phyloP scores from a whole-genome alignment of 2,113 vertebrate species.

The Cheilinus undulatus region DNA sequence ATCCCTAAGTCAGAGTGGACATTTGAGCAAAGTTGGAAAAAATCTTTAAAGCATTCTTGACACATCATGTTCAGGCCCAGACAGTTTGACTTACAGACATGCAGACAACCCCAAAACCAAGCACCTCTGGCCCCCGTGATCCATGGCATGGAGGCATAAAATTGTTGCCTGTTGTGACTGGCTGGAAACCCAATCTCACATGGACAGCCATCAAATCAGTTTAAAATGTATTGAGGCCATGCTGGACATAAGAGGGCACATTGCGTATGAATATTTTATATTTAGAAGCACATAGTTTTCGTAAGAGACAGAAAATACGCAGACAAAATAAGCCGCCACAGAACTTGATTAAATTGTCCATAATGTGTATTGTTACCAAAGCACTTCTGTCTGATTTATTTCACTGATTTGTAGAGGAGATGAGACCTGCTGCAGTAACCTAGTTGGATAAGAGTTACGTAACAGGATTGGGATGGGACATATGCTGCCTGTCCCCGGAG shows the following conservation, averaged over 20 bases:
- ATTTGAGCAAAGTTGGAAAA: too few relatives aligned
- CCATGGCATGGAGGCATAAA: too few relatives aligned
- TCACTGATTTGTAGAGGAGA: slow-evolving; percentile 17
- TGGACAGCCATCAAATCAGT: not conserved
- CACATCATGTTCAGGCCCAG: too few relatives aligned
- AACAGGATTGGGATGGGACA: slow-evolving; percentile 59
- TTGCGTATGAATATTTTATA: not conserved
- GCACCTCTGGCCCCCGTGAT: too few relatives aligned
- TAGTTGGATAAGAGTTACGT: slow-evolving; percentile 56
- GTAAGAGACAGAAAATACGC: slow-evolving; percentile 22
- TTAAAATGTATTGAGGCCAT: slow-evolving; percentile 4
- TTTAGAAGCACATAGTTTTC: slow-evolving; percentile 23
- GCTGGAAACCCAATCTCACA: not conserved
- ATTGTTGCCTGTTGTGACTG: not conserved
- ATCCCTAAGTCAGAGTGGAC: too few relatives aligned
- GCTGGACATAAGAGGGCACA: not conserved
- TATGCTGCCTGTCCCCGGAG: slow-evolving; percentile 32
- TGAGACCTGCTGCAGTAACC: slow-evolving; percentile 37
- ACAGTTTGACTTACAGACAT: too few relatives aligned
- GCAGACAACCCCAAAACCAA: too few relatives aligned
- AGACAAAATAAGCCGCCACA: slow-evolving; percentile 40
- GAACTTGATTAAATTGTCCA: slow-evolving; percentile 36
- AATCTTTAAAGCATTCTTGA: too few relatives aligned
- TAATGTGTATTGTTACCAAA: slow-evolving; percentile 7
- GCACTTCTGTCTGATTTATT: not conserved